Base-by-base conservation (phyloP, 2,113 vertebrate species). In the Python bivittatus region DNA sequence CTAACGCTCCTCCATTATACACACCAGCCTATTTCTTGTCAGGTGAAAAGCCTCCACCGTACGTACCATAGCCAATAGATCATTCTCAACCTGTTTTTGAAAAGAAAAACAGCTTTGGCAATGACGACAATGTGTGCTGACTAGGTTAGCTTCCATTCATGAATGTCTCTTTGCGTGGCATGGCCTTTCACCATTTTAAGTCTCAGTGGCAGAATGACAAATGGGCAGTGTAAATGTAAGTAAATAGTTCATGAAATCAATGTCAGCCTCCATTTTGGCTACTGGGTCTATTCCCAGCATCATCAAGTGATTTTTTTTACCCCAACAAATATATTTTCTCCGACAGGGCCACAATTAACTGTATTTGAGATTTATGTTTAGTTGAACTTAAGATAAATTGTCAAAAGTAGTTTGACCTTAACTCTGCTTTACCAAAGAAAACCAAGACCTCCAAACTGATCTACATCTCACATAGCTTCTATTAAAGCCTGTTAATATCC, bases 41-140 rank as follows among this genome's bases (percentile, higher is more conserved):
- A 7, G 98, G 98, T 85, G 99, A 99, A 97, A 99, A 99, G 92
- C 99, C 99, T 15, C 99, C 99, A 10, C 98, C 99, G 0, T 99
- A 99, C 0, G 97, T 98, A 53, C 99, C 98, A 23, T 99, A 98
- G 98, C 90, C 3, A 3, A 33, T 61, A 88, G 3, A 33, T 53
- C 54, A 23, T 89, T 94, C 42, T 95, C 13, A 94, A 38, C 84
- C 64, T 48, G n/a, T 9, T 93, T 90, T 92, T 94, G 79, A 94
- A 94, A 91, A 93, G 86, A 72, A 85, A 89, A 60, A 29, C 15
- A 58, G 54, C 25, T 3, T 93, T 88, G 93, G 84, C 57, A 42
- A 33, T 79, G 72, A 79, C 89, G 94, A 92, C 86, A 29, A 79
- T 48, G 84, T 3, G 58, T 90, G 79, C 93, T 88, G 53, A 42